Evolutionary conservation across 37 sponge, comb jelly and placozoan genomes (phyloP), one percentile per base, ranked within the genome.

Genomic region (Dysidea cf. avara): DNA sequence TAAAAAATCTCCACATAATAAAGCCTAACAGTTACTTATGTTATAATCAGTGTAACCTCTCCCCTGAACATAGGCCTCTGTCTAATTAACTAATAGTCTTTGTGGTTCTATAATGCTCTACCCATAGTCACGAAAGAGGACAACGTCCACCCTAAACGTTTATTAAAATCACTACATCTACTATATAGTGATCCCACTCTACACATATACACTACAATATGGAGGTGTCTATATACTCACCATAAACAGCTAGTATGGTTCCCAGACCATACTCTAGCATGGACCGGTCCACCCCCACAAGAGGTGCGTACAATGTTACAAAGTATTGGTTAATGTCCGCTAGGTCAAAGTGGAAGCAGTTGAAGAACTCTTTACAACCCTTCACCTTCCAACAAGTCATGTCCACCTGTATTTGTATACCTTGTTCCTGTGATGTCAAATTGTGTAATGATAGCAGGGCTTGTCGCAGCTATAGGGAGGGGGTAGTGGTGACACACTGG

Each of bases 241-340:
- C 90, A 76, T 76, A 89, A 25, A 89, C 81, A 59, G 90, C 85
- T 13, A 34, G 18, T 20, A 80, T 22, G 5, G 90, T 51, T 18
- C 69, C 80, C 35, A 64, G 32, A 4, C 85, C 90, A 70, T 51
- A 75, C 25, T 89, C 78, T 2, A 89, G 66, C 33, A 69, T 48
- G 56, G 83, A 80, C 6, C 66, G 52, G 31, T 89, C 90, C 1
- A 68, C 31, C 11, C 38, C 46, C 0, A 59, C 68, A 3, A 57
- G 55, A 25, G 69, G 81, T 4, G 85, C 81, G n/a, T 61, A 53
- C 28, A 89, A 47, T 0, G 80, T 75, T 17, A 89, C 72, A 33
- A 65, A 71, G n/a, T n/a, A n/a, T n/a, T n/a, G n/a, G n/a, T n/a
- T n/a, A n/a, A n/a, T n/a, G n/a, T n/a, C n/a, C n/a, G n/a, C 35